Conservation (phyloP, 2,113 vertebrate species). For the Microcebus ravelobensis region DNA sequence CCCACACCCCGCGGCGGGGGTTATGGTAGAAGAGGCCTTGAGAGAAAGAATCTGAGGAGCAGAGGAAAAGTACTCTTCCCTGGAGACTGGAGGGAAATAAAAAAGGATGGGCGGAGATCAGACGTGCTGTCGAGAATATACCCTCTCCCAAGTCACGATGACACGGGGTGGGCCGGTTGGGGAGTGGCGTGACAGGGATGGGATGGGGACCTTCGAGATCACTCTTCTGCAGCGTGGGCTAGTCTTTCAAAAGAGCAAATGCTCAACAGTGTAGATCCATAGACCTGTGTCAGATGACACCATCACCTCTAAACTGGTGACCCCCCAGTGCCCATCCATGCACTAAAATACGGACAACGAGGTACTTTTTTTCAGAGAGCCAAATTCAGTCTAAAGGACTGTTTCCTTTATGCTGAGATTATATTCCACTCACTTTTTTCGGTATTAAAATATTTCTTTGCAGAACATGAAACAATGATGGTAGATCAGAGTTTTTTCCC, state of each 20-base stretch:
- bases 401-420: neutral
- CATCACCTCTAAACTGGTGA: neutral
- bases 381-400: neutral
- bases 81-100: neutral
- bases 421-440: neutral
- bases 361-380: neutral
- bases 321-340: neutral
- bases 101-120: neutral
- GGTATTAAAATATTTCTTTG: neutral
- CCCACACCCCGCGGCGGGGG: neutral
- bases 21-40: neutral
- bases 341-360: neutral
- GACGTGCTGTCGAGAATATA: neutral
- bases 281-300: neutral
- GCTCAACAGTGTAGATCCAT: neutral
- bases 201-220: neutral
- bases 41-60: conserved; percentile 21
- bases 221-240: neutral
- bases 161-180: neutral
- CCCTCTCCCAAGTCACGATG: neutral
- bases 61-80: neutral
- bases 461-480: neutral
- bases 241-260: neutral
- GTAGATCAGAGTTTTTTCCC: neutral
- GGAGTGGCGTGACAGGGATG: neutral